Base-by-base conservation (phyloP, 2,113 vertebrate species). In the Heterocephalus glaber region DNA sequence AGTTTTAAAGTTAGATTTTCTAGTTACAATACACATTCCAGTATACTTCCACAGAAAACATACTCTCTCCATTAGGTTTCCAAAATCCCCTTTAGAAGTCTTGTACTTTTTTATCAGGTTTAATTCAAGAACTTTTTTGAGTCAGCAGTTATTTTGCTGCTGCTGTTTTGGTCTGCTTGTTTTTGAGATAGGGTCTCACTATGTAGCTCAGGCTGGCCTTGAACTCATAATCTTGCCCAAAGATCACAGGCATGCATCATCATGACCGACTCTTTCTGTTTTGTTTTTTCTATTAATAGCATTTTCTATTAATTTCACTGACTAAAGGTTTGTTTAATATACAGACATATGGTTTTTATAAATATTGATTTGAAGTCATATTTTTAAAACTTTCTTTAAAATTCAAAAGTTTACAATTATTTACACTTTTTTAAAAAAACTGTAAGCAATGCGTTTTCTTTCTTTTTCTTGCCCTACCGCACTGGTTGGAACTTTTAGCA, bases 61-160 rank as follows among this genome's bases (percentile, higher is more conserved):
- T 35, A 63, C 1, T 66, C 41, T 88, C 61, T 83, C 47, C 44
- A 76, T 30, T n/a, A 87, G 41, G 74, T 47, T 65, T 80, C 41
- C 3, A 35, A 89, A 65, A 30, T 74, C 47, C 26, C n/a, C 17
- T 24, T 26, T 38, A 47, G 2, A 85, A 28, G 0, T 68, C 56
- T 87, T 87, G 2, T 47, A 80, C 12, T 68, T 89, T 83, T 80
- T 56, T 20, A 26, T 77, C 81, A 86, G 5, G 77, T 83, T 92
- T 86, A 89, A 76, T 70, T 94, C 56, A 95, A 86, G 10, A 91
- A 92, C 54, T 93, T 96, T 49, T 54, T 56, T 58, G 28, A 30
- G 38, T 47, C 12, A 47, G 24, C 72, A 74, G 72, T 44, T 74
- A 5, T 70, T 70, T 70, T 22, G n/a, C 17, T 38, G n/a, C 7